Conservation (phyloP, 2,797 vertebrate species). For the Siniperca obscura region DNA sequence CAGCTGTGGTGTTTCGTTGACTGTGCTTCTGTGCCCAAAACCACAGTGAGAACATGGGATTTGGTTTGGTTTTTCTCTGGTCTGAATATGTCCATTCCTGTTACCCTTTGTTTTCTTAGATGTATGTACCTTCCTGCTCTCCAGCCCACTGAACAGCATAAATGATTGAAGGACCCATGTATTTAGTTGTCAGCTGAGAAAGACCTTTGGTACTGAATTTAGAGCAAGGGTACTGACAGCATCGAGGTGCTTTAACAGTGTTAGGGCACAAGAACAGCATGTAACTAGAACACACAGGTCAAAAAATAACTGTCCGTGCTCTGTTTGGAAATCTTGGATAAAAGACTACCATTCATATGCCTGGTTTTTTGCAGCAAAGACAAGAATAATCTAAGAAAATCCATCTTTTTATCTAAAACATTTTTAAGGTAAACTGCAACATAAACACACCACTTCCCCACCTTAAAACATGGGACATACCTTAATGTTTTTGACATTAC, state of each 20-base stretch:
- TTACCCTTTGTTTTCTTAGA: constrained; percentile 59
- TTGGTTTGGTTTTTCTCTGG: constrained; percentile 52
- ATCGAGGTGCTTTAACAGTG: constrained; percentile 34
- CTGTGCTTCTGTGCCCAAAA: constrained; percentile 14
- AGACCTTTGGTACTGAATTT: constrained; percentile 58
- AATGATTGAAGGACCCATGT: constrained; percentile 66
- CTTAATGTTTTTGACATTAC: background rate
- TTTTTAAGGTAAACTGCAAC: background rate
- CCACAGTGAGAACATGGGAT: constrained; percentile 22
- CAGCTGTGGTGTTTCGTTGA: constrained; percentile 14
- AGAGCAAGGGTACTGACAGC: constrained; percentile 51
- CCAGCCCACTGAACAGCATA: constrained; percentile 58
- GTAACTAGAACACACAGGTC: constrained; percentile 4
- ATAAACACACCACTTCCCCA: background rate
- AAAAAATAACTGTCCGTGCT: background rate
- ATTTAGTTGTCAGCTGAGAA: constrained; percentile 71
- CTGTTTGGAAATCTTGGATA: background rate
- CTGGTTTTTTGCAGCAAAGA: background rate
- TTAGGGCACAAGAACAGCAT: constrained; percentile 32
- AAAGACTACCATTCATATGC: background rate
- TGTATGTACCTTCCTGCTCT: constrained; percentile 56
- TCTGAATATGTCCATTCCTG: constrained; percentile 64
- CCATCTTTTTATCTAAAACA: background rate
- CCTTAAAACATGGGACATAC: background rate
- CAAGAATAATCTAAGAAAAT: no score